phyloP scores from a whole-genome alignment of 2,113 vertebrate species.

The Cheirogaleus medius region DNA sequence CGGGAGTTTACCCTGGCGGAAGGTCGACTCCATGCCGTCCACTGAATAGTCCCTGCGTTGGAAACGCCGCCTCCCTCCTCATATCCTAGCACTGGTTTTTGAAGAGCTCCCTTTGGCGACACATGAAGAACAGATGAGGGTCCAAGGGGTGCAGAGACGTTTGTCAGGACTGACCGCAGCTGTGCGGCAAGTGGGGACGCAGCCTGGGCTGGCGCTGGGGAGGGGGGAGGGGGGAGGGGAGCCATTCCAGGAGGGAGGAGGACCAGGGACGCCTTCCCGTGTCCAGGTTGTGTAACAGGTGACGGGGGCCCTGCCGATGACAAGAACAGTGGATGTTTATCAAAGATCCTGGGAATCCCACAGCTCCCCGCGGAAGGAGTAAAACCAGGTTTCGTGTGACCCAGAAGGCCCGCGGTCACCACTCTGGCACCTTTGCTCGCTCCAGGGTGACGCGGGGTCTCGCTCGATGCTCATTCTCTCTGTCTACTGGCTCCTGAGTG shows the following conservation, averaged over 20 bases:
- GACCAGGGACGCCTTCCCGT: neutral
- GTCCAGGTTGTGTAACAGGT: neutral
- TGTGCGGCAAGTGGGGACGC: neutral
- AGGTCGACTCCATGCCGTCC: fast-evolving
- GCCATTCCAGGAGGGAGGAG: neutral
- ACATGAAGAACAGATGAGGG: fast-evolving
- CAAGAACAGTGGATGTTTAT: neutral
- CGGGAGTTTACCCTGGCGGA: too few relatives aligned
- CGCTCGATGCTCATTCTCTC: neutral
- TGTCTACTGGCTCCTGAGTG: neutral
- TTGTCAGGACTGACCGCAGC: neutral
- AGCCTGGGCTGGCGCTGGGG: neutral
- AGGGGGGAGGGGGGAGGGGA: neutral
- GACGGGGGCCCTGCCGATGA: neutral
- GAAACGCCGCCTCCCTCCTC: neutral
- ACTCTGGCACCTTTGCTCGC: neutral
- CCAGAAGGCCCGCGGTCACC: neutral
- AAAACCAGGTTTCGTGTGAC: neutral
- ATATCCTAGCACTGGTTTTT: too few relatives aligned
- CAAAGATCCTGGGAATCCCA: neutral
- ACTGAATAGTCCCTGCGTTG: neutral
- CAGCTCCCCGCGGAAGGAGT: too few relatives aligned
- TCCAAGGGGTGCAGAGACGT: fast-evolving
- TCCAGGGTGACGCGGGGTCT: neutral
- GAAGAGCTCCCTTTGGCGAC: neutral